phyloP scores from a whole-genome alignment of 2,797 vertebrate genomes.

The Hypotaenidia philippensis region DNA sequence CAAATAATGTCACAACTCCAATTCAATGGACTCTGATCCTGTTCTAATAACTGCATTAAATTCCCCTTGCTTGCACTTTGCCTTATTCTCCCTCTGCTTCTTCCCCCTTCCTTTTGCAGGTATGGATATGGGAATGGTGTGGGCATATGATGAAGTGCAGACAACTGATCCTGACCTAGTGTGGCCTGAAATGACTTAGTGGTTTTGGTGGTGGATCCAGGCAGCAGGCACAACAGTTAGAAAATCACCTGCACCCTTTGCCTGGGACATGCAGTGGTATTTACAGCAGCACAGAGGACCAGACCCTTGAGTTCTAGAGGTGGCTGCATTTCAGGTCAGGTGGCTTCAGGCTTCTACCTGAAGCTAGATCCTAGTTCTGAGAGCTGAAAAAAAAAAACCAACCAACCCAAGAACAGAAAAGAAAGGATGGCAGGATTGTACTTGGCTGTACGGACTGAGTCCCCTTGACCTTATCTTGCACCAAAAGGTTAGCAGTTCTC shows the following conservation, averaged over 20 bases:
- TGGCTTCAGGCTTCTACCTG: not conserved
- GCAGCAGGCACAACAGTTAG: not conserved
- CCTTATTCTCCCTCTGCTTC: not conserved
- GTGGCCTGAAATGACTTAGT: too few relatives aligned
- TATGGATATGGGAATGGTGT: fast-evolving
- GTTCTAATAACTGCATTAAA: not conserved
- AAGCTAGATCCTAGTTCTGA: not conserved
- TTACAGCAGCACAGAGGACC: not conserved
- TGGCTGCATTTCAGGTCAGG: not conserved
- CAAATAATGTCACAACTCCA: not conserved
- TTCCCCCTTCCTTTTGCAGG: not conserved
- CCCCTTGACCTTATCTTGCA: not conserved
- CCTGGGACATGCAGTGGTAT: not conserved
- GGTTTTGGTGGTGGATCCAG: not conserved
- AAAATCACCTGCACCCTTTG: not conserved
- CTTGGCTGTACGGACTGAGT: not conserved
- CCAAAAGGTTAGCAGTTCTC: not conserved
- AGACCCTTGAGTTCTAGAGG: not conserved
- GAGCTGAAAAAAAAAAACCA: not conserved
- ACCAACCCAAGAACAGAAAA: not conserved
- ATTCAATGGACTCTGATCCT: not conserved
- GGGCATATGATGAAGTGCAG: not conserved
- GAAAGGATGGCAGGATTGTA: not conserved
- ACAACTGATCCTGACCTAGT: not conserved
- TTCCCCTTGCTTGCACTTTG: not conserved